Conservation (phyloP, 2,888 invertebrate species). For the Tromatobia lineatoria region DNA sequence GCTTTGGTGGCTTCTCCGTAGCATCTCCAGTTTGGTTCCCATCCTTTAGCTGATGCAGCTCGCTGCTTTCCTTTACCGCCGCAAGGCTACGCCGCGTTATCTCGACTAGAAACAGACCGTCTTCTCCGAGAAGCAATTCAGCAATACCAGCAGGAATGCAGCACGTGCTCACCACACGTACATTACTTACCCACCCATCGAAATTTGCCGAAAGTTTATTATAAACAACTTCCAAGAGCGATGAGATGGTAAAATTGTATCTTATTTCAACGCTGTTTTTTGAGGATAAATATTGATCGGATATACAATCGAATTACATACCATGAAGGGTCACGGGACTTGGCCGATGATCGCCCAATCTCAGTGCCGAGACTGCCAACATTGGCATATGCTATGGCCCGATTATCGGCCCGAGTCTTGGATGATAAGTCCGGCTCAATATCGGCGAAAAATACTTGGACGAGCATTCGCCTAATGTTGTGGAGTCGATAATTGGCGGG, state of each 20-base stretch:
- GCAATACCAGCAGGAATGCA: slow-evolving; percentile 10
- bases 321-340: too few relatives aligned
- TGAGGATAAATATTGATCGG: slow-evolving; percentile 48
- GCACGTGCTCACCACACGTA: slow-evolving; percentile 38
- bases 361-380: too few relatives aligned
- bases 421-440: too few relatives aligned
- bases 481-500: too few relatives aligned
- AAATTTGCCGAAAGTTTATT: slow-evolving; percentile 55
- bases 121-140: slow-evolving; percentile 44
- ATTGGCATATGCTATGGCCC: too few relatives aligned
- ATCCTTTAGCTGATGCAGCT: slow-evolving; percentile 46
- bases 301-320: background rate
- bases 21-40: slow-evolving; percentile 50
- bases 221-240: slow-evolving; percentile 43
- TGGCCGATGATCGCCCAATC: too few relatives aligned
- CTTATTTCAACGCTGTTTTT: slow-evolving; percentile 33
- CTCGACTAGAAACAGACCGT: slow-evolving; percentile 69
- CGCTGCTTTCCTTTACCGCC: slow-evolving; percentile 32
- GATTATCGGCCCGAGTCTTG: too few relatives aligned
- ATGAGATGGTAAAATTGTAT: slow-evolving; percentile 2
- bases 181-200: slow-evolving; percentile 20
- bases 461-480: too few relatives aligned
- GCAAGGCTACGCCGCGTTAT: slow-evolving; percentile 62
- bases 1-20: slow-evolving; percentile 68
- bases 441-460: too few relatives aligned